Evolutionary conservation across 2,888 invertebrate genomes (phyloP).

Genomic region (Dasypolia templi): DNA sequence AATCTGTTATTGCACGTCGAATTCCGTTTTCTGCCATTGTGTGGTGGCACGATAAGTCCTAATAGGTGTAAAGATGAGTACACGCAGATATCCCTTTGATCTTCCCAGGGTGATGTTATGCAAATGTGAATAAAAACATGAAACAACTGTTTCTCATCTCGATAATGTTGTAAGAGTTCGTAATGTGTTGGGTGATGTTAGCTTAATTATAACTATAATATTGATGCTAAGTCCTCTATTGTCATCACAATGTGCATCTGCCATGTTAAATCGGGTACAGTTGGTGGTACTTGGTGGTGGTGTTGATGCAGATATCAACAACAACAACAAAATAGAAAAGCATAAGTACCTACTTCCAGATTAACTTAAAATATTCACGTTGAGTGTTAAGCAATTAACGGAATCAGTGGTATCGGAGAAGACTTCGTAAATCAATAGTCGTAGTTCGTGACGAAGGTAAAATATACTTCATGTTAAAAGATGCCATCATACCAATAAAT

Average conservation of each 20-base stretch:
- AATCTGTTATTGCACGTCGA: slow-evolving; percentile 34
- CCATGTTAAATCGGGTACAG: too few species aligned
- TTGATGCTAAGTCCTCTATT: background rate
- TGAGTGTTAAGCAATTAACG: background rate
- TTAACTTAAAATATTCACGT: background rate
- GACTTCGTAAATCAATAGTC: background rate
- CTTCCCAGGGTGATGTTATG: slow-evolving; percentile 57
- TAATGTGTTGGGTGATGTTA: slow-evolving; percentile 20
- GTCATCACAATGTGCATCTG: background rate
- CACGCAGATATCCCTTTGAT: slow-evolving; percentile 53
- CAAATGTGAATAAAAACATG: slow-evolving; percentile 50
- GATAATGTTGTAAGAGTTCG: slow-evolving; percentile 49
- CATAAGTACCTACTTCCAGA: background rate
- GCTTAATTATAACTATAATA: slow-evolving; percentile 7
- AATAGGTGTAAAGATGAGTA: slow-evolving; percentile 56
- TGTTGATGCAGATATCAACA: background rate
- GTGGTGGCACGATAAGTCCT: slow-evolving; percentile 31
- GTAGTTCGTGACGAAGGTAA: slow-evolving; percentile 19
- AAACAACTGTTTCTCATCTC: slow-evolving; percentile 52
- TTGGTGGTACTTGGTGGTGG: background rate
- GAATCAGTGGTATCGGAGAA: background rate
- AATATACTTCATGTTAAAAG: slow-evolving; percentile 25
- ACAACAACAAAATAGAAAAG: background rate
- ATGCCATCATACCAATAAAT: slow-evolving; percentile 27
- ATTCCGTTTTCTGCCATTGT: slow-evolving; percentile 49